Percentiles rank a stretch among this genome's conserved stretches.
phyloP scores from a whole-genome alignment of 2,113 vertebrate genomes.

The Grallaria varia region DNA sequence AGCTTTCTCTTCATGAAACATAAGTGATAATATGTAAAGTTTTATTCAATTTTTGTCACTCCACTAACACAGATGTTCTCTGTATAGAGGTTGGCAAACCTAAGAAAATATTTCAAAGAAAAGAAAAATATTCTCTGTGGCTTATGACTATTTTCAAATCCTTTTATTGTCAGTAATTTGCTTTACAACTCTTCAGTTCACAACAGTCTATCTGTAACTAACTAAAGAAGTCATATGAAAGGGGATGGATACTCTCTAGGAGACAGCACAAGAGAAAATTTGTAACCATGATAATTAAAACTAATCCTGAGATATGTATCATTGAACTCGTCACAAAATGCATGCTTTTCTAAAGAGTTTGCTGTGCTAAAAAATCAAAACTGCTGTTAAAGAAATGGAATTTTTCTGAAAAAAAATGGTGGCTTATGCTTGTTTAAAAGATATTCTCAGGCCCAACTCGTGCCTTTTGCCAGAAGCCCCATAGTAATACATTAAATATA shows the following conservation, averaged over 20 bases:
- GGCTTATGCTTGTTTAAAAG: not conserved
- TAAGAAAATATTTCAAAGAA: not conserved
- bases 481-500: not conserved
- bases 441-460: not conserved
- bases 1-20: not conserved
- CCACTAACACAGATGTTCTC: not conserved
- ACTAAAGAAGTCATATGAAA: not conserved
- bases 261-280: not conserved
- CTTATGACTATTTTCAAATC: not conserved
- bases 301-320: not conserved
- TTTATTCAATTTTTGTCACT: not conserved
- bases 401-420: not conserved
- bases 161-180: not conserved
- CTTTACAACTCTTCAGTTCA: not conserved
- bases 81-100: not conserved
- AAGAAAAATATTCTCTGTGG: not conserved
- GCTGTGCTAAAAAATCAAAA: not conserved
- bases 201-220: not conserved
- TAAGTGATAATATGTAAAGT: not conserved
- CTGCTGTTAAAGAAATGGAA: not conserved
- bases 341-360: not conserved
- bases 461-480: not conserved
- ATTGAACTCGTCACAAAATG: not conserved
- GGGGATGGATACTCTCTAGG: not conserved
- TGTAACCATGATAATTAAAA: not conserved